Evolutionary conservation across 1,140 invertebrate species (phyloP).

Genomic region (Phenacoccus solenopsis): DNA sequence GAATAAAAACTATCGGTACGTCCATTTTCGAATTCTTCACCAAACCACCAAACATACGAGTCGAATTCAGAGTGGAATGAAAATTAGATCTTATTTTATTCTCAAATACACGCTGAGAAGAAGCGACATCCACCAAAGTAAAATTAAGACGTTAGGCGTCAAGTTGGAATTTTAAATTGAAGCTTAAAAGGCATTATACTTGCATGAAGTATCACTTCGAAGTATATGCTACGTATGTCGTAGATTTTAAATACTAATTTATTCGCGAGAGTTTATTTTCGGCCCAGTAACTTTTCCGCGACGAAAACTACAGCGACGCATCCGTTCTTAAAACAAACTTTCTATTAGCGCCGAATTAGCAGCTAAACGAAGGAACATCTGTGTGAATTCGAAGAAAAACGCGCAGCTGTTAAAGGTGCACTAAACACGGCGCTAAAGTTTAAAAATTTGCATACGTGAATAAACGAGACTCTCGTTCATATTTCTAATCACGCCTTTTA

Average conservation of each 20-base stretch:
- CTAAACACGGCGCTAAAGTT: not conserved
- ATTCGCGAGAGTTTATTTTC: not conserved
- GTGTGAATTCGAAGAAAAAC: not conserved
- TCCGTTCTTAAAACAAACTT: conserved; percentile 2
- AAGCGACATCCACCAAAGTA: too few species aligned
- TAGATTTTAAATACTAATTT: not conserved
- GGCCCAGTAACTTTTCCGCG: not conserved
- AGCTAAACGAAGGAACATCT: not conserved
- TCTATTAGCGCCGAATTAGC: not conserved
- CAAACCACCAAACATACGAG: too few species aligned
- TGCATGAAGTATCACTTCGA: not conserved
- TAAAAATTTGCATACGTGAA: not conserved
- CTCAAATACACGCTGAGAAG: too few species aligned
- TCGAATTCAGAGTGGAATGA: too few species aligned
- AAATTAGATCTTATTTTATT: too few species aligned
- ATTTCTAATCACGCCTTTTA: not conserved
- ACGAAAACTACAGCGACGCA: not conserved
- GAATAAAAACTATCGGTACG: too few species aligned
- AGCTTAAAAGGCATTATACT: not conserved
- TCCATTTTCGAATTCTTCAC: too few species aligned
- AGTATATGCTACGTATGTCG: not conserved
- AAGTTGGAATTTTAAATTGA: not conserved
- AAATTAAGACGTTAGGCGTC: not conserved
- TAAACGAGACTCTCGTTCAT: not conserved
- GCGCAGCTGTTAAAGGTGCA: not conserved